A percentile compares a stretch with the other conserved stretches of the same genome.
phyloP scores from a whole-genome alignment of 2,797 vertebrate species.

The Pelodytes ibericus region DNA sequence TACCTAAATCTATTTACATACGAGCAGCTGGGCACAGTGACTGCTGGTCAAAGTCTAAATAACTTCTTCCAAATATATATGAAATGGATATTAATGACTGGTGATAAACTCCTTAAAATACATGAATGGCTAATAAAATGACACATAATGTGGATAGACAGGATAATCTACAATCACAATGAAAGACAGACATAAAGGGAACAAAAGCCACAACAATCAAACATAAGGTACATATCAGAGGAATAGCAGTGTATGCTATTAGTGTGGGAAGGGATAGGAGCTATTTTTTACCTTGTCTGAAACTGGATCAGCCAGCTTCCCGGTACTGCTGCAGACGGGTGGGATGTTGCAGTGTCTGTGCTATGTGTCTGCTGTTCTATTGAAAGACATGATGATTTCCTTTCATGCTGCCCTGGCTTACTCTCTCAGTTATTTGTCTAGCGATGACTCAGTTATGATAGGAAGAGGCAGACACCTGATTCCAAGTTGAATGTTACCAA shows the following conservation, averaged over 20 bases:
- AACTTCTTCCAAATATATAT: neutral
- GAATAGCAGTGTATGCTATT: neutral
- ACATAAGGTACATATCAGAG: neutral
- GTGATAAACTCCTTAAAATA: neutral
- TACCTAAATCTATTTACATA: neutral
- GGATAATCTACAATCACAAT: neutral
- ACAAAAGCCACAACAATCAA: neutral
- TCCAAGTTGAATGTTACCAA: neutral
- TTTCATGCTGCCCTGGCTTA: neutral
- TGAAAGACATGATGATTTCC: slow-evolving; percentile 15
- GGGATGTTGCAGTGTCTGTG: slow-evolving; percentile 17
- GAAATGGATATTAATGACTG: neutral
- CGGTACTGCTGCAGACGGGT: neutral
- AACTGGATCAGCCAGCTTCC: slow-evolving; percentile 3
- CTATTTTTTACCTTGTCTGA: slow-evolving; percentile 16
- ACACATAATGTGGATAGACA: neutral
- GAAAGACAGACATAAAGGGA: neutral
- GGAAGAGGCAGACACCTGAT: neutral
- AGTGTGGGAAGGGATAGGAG: neutral
- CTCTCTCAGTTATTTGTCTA: neutral
- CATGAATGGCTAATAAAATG: neutral
- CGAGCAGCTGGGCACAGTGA: neutral
- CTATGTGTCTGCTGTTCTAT: slow-evolving; percentile 6
- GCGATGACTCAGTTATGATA: neutral
- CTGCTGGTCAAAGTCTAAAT: neutral